Evolutionary conservation across 2,113 vertebrate genomes (phyloP), one percentile per base, ranked within the genome.

Genomic region (Caretta caretta): DNA sequence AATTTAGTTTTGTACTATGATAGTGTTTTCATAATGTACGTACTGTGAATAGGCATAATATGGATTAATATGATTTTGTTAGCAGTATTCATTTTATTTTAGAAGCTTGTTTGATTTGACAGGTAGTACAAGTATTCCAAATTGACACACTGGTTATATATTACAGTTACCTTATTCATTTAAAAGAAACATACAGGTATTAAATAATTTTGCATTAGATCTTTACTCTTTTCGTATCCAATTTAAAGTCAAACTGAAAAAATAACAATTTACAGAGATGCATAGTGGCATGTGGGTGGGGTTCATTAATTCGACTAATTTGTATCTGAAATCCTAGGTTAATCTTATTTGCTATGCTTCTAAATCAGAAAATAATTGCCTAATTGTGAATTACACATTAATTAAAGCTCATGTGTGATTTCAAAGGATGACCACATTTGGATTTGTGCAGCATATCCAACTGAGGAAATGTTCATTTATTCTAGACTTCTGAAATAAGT

Each of bases 361-460:
- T 94, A 92, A 98, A 96, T 97, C 84, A 93, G 94, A 94, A 97
- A 98, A 96, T 96, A 97, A 97, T 96, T 97, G 59, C 65, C 82
- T 98, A 98, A 98, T 98, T 98, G 91, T 95, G 83, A 97, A 97
- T 97, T 97, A 97, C 84, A 92, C 95, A 97, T 97, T 94, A 95
- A 98, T 98, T 97, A 97, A 95, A 93, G 57, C 57, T 96, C 86
- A 85, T 0, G 0, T 92, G 80, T 96, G 83, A 92, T 98, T 98
- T 94, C 82, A 89, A 95, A 96, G 75, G 83, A 90, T 88, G 57
- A 76, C 89, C 91, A 3, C 93, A 87, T 96, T 94, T 97, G 80
- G 62, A 92, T 95, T 97, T 91, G 19, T 65, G 2, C 19, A 80
- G 3, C 16, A 1, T 82, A 89, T n/a, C 97, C 69, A 87, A 20